Evolutionary conservation across 2,888 invertebrate species (phyloP).

Genomic region (Anthophora plumipes): DNA sequence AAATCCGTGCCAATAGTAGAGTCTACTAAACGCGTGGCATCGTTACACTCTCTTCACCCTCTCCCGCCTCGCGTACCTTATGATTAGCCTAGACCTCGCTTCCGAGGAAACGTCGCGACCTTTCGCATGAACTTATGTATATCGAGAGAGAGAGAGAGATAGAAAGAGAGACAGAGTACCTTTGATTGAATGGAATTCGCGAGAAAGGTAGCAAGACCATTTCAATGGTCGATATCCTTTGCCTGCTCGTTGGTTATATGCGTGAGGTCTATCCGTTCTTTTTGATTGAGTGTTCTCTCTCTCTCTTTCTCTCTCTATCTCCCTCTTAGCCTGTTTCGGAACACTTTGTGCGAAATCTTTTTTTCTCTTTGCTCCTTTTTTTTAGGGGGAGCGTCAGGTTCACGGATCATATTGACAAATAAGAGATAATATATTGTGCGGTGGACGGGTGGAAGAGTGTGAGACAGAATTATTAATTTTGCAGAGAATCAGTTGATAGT

Average conservation of each 20-base stretch:
- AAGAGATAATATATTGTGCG: too few species aligned
- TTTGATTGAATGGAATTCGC: slow-evolving; percentile 29
- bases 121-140: slow-evolving; percentile 7
- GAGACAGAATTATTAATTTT: too few species aligned
- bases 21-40: slow-evolving; percentile 73
- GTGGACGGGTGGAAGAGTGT: too few species aligned
- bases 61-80: background rate
- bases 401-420: too few species aligned
- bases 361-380: too few species aligned
- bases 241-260: background rate
- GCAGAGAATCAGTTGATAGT: too few species aligned
- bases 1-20: slow-evolving; percentile 68
- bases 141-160: background rate
- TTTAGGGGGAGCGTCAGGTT: too few species aligned
- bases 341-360: too few species aligned
- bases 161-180: background rate
- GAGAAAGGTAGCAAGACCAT: slow-evolving; percentile 18
- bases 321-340: too few species aligned
- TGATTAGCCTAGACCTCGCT: slow-evolving; percentile 4
- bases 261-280: background rate
- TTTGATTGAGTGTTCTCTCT: background rate
- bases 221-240: background rate
- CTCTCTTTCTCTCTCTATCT: too few species aligned
- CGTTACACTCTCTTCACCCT: slow-evolving; percentile 66
- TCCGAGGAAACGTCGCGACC: slow-evolving; percentile 13